These are phyloP conservation scores for Erpetoichthys calabaricus DNA, from an alignment of 2,797 vertebrate species.

Conservation along the genomic window DNA sequence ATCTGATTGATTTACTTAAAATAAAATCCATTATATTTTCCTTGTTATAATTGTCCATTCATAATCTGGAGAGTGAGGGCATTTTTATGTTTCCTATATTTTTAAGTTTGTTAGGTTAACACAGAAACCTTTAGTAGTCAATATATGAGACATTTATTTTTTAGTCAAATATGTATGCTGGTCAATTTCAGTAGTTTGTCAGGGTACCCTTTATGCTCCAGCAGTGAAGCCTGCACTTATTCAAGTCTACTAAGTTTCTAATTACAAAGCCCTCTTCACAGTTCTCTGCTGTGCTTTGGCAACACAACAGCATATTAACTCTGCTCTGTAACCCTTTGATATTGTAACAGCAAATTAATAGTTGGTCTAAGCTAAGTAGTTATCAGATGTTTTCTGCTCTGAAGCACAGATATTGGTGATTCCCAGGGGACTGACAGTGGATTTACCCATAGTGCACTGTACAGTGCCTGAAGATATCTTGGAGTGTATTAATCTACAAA, in stretches of 20 bases:
- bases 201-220: neutral
- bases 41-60: neutral
- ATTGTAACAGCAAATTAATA: constrained; percentile 11
- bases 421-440: neutral
- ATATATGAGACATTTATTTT: no score
- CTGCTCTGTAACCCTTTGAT: constrained; percentile 6
- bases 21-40: neutral
- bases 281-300: constrained; percentile 5
- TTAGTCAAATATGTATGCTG: neutral
- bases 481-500: constrained; percentile 8
- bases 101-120: no score
- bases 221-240: constrained; percentile 1
- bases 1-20: no score
- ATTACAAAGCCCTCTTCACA: constrained; percentile 6
- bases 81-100: no score
- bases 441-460: constrained; percentile 1
- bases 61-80: no score
- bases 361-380: constrained; percentile 9
- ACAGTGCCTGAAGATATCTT: neutral
- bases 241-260: constrained; percentile 5
- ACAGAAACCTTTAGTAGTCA: no score
- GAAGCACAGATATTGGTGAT: constrained; percentile 2
- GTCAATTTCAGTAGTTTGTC: neutral
- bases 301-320: constrained; percentile 8
- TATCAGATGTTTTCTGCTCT: constrained; percentile 7